Evolutionary conservation across 2,797 vertebrate genomes (phyloP), one percentile per base, ranked within the genome.

Genomic region (Hirundo rustica): DNA sequence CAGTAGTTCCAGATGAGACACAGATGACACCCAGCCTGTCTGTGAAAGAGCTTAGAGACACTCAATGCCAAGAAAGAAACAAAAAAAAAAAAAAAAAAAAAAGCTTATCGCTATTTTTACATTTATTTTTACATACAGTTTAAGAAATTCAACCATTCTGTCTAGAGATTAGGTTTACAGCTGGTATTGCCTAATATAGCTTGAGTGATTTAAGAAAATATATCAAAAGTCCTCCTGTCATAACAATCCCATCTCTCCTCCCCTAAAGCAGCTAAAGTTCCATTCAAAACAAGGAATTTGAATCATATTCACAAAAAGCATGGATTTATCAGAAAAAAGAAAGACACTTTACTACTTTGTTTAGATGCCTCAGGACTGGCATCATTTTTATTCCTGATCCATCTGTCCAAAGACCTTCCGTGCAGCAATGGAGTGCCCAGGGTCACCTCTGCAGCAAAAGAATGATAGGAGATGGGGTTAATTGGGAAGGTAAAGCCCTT

Each of bases 61-160:
- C 26, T 86, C 44, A n/a, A 1, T 62, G n/a, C 47, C n/a, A 77
- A 85, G 83, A 50, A 81, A 92, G 89, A 85, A 76, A 38, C 72
- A 92, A 53, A 60, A 93, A 91, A 85, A 76, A 38, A 70, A 92
- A 53, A 60, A 36, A 93, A 91, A 85, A 76, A 38, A 72, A 91
- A 50, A 60, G 25, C 73, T 91, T 87, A 45, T 57, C n/a, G 27
- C 26, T 72, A 8, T 4, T 91, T 93, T 89, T 6, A 60, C 20
- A 19, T 67, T 26, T 72, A 8, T 4, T 91, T 93, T 89, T 6
- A 60, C 20, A 19, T 67, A 36, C 16, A 93, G 60, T 60, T 93
- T 75, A 84, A 91, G 48, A 86, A 87, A 84, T 79, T 9, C 71
- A 76, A 64, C 70, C 15, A 29, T 67, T 88, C 36, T 60, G 29